Evolutionary conservation across 2,113 vertebrate species (phyloP).

Genomic region (Coryphaenoides rupestris): DNA sequence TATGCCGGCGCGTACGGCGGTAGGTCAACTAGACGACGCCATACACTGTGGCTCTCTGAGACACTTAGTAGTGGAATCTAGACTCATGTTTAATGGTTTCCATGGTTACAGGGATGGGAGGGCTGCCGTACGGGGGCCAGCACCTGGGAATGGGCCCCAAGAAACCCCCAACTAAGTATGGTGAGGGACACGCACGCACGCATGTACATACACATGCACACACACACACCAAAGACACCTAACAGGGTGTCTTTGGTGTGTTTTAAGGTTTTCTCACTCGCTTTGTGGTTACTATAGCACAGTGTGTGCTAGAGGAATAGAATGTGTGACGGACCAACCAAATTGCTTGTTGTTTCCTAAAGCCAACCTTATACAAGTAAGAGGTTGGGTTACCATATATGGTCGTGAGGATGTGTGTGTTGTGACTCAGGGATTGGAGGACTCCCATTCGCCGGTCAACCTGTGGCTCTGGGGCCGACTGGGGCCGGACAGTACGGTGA

Average conservation of each 20-base stretch:
- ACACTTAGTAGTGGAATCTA: background rate
- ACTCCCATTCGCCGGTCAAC: constrained; percentile 9
- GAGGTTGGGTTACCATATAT: too few relatives aligned
- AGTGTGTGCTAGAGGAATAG: background rate
- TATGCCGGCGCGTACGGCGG: constrained; percentile 37
- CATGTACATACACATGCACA: too few relatives aligned
- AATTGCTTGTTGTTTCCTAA: background rate
- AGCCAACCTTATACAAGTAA: background rate
- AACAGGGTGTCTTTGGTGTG: background rate
- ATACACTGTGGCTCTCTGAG: background rate
- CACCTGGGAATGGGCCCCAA: constrained; percentile 11
- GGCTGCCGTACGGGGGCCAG: constrained; percentile 31
- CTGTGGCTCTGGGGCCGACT: constrained; percentile 18
- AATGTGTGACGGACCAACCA: background rate
- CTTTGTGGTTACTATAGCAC: background rate
- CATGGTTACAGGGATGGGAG: constrained; percentile 44
- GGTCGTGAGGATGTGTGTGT: background rate
- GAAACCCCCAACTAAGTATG: constrained; percentile 19
- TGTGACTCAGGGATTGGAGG: background rate
- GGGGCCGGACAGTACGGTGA: constrained; percentile 46
- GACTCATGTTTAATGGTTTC: background rate
- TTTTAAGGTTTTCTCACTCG: background rate
- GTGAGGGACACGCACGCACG: constrained; percentile 3
- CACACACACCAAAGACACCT: background rate
- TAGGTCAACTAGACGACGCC: constrained; percentile 13